Conservation (phyloP, 2,888 invertebrate genomes). For the Chirona hameri region DNA sequence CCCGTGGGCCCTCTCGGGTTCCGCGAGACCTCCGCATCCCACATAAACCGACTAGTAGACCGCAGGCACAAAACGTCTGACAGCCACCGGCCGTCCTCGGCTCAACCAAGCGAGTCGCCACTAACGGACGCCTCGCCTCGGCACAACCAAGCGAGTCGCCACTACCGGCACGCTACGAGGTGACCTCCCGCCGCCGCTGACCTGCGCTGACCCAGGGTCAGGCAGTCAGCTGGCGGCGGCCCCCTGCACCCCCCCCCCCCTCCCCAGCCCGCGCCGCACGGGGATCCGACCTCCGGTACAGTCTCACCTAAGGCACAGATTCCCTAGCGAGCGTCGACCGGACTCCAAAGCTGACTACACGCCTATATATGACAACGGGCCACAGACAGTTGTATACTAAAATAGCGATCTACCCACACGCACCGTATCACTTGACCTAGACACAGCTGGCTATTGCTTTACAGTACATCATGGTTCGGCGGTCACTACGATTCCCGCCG, state of each 20-base stretch:
- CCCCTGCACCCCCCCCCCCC: background rate
- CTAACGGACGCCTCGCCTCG: too few relatives aligned
- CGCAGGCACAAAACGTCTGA: constrained; percentile 2
- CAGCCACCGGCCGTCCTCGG: background rate
- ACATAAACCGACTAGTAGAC: background rate
- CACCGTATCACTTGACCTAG: constrained; percentile 13
- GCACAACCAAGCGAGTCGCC: too few relatives aligned
- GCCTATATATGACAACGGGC: constrained; percentile 3
- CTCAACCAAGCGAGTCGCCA: background rate
- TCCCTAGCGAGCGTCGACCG: constrained; percentile 24
- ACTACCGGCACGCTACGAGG: background rate
- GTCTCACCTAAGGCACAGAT: constrained; percentile 27
- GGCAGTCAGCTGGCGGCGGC: background rate
- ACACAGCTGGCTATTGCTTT: constrained; percentile 28
- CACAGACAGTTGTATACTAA: constrained; percentile 27
- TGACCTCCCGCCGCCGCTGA: background rate
- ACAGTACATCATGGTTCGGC: constrained; percentile 22
- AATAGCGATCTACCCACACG: constrained; percentile 23
- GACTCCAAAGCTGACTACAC: constrained; percentile 11
- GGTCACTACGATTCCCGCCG: background rate
- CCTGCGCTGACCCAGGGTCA: background rate
- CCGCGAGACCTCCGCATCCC: too few relatives aligned
- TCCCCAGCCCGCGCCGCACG: background rate
- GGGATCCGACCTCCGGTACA: background rate
- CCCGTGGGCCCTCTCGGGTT: too few relatives aligned